These are phyloP conservation scores for Sminthurinus signatus DNA, from an alignment of 1,140 invertebrate species.

Conservation along the genomic window DNA sequence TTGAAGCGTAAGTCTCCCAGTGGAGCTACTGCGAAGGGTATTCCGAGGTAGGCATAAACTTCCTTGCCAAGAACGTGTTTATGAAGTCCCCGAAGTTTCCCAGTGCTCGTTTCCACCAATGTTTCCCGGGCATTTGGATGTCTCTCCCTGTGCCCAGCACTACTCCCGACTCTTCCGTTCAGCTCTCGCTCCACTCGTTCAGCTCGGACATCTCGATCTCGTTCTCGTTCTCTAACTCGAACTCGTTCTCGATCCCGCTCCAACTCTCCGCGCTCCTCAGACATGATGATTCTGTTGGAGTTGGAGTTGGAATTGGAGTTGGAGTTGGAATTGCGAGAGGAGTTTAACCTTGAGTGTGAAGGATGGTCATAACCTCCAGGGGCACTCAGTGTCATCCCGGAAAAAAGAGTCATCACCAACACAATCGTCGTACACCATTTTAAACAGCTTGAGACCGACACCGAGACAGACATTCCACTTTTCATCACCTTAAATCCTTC, in stretches of 20 bases:
- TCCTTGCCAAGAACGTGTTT: constrained; percentile 71
- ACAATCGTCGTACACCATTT: no score
- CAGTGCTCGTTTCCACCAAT: constrained; percentile 44
- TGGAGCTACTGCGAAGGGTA: constrained; percentile 91
- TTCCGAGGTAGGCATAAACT: constrained; percentile 84
- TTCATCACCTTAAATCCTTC: no score
- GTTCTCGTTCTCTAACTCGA: no score
- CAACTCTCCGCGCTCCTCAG: no score
- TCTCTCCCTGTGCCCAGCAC: constrained; percentile 19
- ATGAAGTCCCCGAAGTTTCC: constrained; percentile 69
- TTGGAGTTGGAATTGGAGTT: no score
- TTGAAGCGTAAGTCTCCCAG: constrained; percentile 67
- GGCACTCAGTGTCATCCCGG: not conserved
- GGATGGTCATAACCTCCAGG: not conserved
- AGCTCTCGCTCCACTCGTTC: no score
- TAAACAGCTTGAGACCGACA: no score
- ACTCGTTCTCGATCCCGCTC: no score
- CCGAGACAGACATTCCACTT: no score
- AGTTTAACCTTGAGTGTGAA: not conserved
- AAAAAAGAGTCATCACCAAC: not conserved
- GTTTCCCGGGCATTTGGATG: constrained; percentile 13
- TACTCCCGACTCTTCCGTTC: not conserved
- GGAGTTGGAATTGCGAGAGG: not conserved
- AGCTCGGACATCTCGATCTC: no score
- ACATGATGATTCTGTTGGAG: no score